A percentile compares a stretch with the other conserved stretches of the same genome.
These are phyloP conservation scores for Tachyglossus aculeatus DNA, from an alignment of 2,797 vertebrate species.

Conservation along the genomic window DNA sequence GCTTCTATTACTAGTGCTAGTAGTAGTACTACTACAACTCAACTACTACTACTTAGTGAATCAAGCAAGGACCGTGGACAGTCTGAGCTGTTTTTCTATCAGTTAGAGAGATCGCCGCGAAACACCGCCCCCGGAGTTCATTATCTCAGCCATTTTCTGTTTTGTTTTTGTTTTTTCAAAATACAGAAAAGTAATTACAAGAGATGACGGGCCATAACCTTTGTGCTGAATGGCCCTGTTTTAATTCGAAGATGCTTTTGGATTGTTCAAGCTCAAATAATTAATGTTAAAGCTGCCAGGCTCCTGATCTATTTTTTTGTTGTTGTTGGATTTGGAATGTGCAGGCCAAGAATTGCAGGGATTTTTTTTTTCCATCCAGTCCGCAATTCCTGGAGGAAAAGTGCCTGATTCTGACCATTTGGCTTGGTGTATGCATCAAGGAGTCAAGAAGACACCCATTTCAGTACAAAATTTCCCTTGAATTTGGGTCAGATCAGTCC, in stretches of 20 bases:
- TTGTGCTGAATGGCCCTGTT: slow-evolving; percentile 41
- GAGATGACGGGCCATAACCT: slow-evolving; percentile 47
- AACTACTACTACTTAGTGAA: too few relatives aligned
- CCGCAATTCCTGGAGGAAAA: slow-evolving; percentile 25
- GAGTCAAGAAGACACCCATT: slow-evolving; percentile 28
- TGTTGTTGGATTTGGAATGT: slow-evolving; percentile 42
- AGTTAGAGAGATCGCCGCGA: not conserved
- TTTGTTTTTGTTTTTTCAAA: slow-evolving; percentile 59
- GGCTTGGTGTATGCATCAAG: slow-evolving; percentile 26
- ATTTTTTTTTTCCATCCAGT: slow-evolving; percentile 38
- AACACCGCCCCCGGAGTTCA: slow-evolving; percentile 34
- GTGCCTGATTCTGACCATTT: slow-evolving; percentile 25
- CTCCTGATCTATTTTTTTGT: slow-evolving; percentile 31
- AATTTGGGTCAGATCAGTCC: not conserved
- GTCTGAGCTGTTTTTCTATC: slow-evolving; percentile 18
- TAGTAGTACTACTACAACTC: too few relatives aligned
- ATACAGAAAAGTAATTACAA: slow-evolving; percentile 64
- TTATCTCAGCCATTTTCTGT: slow-evolving; percentile 39
- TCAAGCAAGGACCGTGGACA: not conserved
- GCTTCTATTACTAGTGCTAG: too few relatives aligned
- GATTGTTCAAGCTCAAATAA: slow-evolving; percentile 54
- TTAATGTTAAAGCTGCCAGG: slow-evolving; percentile 53
- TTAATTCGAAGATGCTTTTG: slow-evolving; percentile 54
- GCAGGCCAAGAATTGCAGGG: slow-evolving; percentile 31
- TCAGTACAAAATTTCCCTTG: slow-evolving; percentile 10